Evolutionary conservation across 30 jellyfish, hydroid and myxozoan species (phyloP).

Genomic region (Aurelia aurita): DNA sequence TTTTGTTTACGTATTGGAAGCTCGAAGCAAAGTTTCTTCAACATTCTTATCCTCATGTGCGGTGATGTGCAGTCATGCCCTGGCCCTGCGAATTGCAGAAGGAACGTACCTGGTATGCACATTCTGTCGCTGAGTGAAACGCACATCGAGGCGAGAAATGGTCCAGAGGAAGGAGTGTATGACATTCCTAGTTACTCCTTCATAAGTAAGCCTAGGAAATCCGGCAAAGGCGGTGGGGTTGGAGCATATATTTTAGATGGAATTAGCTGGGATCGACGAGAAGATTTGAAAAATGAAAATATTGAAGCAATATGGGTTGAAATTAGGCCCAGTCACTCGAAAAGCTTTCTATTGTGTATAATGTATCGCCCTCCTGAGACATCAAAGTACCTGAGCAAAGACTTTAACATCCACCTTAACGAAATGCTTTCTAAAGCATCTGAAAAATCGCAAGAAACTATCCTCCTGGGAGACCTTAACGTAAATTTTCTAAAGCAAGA

Average conservation of each 20-base stretch:
- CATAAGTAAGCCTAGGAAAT: too few species aligned
- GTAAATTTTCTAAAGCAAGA: slow-evolving; percentile 60
- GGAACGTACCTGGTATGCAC: not conserved
- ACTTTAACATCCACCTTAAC: slow-evolving; percentile 46
- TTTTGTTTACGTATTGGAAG: slow-evolving; percentile 9
- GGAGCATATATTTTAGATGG: slow-evolving; percentile 43
- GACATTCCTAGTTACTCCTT: too few species aligned
- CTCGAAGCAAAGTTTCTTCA: slow-evolving; percentile 11
- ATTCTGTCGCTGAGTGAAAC: too few species aligned
- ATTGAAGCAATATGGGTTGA: too few species aligned
- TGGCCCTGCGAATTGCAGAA: slow-evolving; percentile 12
- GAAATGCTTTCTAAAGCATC: slow-evolving; percentile 48
- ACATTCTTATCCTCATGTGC: slow-evolving; percentile 28
- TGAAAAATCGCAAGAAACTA: slow-evolving; percentile 54
- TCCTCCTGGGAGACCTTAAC: slow-evolving; percentile 77
- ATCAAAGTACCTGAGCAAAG: slow-evolving; percentile 65
- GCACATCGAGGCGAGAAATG: too few species aligned
- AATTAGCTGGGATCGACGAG: slow-evolving; percentile 41
- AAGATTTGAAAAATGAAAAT: slow-evolving; percentile 18
- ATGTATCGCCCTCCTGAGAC: slow-evolving; percentile 77
- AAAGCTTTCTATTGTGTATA: slow-evolving; percentile 58
- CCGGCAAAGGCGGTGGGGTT: too few species aligned
- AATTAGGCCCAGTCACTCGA: slow-evolving; percentile 50
- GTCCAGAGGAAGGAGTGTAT: too few species aligned
- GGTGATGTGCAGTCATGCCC: slow-evolving; percentile 53